Evolutionary conservation across 2,797 vertebrate genomes (phyloP), one percentile per base, ranked within the genome.

Genomic region (Characodon lateralis): DNA sequence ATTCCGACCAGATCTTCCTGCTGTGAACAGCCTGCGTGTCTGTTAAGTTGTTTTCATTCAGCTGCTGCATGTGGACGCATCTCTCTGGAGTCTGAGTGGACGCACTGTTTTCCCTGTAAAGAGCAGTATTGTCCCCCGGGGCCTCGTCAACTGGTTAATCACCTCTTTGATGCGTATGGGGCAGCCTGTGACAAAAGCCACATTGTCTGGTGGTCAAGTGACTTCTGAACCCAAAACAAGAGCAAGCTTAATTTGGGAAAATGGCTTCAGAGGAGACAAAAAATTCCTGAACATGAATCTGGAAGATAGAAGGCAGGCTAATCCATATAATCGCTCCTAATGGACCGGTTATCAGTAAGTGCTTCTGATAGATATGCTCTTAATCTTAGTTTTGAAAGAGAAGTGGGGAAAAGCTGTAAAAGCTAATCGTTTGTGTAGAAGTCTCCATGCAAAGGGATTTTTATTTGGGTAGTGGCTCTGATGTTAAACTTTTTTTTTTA

Each of bases 121-220:
- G 92, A 95, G 94, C 93, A 93, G 92, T 91, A 95, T 96, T 96
- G 95, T 96, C 90, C 89, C 2, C 81, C 83, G 1, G 79, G 85
- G 92, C 90, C 90, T 91, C 92, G 95, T 94, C 94, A 94, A 95
- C 94, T 94, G 93, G 94, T 96, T 95, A 95, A 95, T 95, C 94
- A 94, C 93, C 82, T 92, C 95, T 95, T 95, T 95, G 95, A 96
- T 96, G 93, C 94, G 81, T 91, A 90, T 91, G 93, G 83, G 91
- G 92, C 93, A 77, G 90, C 79, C 74, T 78, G 87, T 89, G 90
- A 96, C 95, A 96, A 95, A 93, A 92, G 82, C 14, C 85, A 83
- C 94, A 95, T 96, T 96, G 95, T 96, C 88, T 75, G 80, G 76
- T 39, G 78, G 85, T 88, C 83, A 80, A 93, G 91, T 91, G 92